Percentiles rank a stretch among this genome's conserved stretches.
Evolutionary conservation across 2,797 vertebrate species (phyloP).

Genomic region (Avahi laniger): DNA sequence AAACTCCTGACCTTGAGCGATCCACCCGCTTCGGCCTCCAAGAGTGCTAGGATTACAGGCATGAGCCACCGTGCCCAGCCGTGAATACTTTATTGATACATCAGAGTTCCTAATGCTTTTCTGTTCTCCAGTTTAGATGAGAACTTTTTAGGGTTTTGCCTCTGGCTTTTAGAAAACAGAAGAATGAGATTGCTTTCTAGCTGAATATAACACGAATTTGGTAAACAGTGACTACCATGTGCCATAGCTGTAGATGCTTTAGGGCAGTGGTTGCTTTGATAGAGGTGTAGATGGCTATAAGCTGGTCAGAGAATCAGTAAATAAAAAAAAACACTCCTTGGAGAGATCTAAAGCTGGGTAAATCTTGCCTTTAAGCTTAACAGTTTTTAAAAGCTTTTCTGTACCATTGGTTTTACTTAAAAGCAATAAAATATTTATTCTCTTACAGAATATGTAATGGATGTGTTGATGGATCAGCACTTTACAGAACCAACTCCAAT

Average conservation of each 20-base stretch:
- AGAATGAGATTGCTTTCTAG: not conserved
- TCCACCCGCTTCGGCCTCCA: no score
- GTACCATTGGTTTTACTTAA: slow-evolving; percentile 17
- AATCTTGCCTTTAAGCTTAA: not conserved
- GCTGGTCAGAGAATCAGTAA: not conserved
- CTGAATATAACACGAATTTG: not conserved
- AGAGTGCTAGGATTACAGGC: no score
- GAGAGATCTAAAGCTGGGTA: not conserved
- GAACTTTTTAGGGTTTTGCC: not conserved
- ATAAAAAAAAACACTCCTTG: not conserved
- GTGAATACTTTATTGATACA: not conserved
- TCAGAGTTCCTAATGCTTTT: not conserved
- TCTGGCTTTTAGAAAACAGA: not conserved
- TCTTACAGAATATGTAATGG: slow-evolving; percentile 94
- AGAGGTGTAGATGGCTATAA: not conserved
- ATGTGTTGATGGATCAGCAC: slow-evolving; percentile 94
- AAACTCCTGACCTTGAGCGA: no score
- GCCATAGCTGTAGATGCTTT: not conserved
- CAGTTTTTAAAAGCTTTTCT: not conserved
- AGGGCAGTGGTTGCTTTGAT: not conserved
- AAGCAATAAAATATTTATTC: not conserved
- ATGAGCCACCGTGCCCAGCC: no score
- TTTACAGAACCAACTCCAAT: slow-evolving; percentile 98
- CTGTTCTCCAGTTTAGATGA: not conserved
- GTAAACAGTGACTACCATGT: not conserved